phyloP scores from a whole-genome alignment of 2,797 vertebrate genomes.

The Paedocypris micromegethes region DNA sequence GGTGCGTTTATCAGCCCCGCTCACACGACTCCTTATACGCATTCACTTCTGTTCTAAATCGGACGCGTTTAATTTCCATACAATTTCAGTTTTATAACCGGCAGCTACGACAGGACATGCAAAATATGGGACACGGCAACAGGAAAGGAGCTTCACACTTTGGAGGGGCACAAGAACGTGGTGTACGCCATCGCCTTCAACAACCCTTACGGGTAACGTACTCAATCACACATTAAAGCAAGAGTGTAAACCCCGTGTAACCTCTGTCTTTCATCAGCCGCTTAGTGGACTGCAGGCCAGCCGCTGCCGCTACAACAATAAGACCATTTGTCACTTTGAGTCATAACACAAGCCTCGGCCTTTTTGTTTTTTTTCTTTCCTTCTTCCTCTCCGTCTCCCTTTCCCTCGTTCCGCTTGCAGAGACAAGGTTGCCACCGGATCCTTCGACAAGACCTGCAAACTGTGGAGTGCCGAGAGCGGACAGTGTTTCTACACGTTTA shows the following conservation, averaged over 20 bases:
- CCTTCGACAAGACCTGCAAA: constrained; percentile 95
- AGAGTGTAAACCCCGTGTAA: constrained; percentile 1
- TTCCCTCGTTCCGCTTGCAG: constrained; percentile 16
- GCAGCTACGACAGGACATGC: constrained; percentile 95
- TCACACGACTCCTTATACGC: constrained; percentile 24
- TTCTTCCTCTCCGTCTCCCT: constrained; percentile 7
- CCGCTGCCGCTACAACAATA: constrained; percentile 21
- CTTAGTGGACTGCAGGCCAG: constrained; percentile 21
- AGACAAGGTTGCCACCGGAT: constrained; percentile 94
- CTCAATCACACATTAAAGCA: not conserved
- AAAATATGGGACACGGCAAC: constrained; percentile 89
- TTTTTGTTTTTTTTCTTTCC: constrained; percentile 13
- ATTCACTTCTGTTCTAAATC: constrained; percentile 1
- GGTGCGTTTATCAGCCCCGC: constrained; percentile 68
- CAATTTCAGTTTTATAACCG: constrained; percentile 87
- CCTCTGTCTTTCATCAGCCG: constrained; percentile 19
- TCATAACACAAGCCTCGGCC: constrained; percentile 22
- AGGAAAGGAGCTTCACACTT: constrained; percentile 74
- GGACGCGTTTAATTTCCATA: not conserved
- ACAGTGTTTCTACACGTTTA: constrained; percentile 86
- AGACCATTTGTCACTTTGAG: constrained; percentile 37
- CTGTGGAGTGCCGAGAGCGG: constrained; percentile 89
- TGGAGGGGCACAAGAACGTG: constrained; percentile 88
- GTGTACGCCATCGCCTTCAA: constrained; percentile 94
- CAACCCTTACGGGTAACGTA: constrained; percentile 88